Percentiles rank a stretch among this genome's conserved stretches.
phyloP scores from a whole-genome alignment of 2,888 invertebrate genomes.

The Ceramica pisi region DNA sequence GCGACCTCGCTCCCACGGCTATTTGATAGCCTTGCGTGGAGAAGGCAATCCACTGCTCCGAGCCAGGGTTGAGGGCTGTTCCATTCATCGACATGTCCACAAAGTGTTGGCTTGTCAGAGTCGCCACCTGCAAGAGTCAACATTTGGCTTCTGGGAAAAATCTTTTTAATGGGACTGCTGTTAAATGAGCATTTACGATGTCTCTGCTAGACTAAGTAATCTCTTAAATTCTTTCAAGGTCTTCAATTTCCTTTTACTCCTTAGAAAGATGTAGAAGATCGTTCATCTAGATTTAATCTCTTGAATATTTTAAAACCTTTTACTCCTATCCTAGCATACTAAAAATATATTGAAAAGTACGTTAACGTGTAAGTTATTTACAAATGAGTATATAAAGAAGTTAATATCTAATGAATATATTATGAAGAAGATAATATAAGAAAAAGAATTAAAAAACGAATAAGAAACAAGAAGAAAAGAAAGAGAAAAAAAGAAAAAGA shows the following conservation, averaged over 20 bases:
- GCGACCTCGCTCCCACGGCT: conserved; percentile 63
- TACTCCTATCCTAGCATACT: neutral
- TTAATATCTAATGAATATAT: no score
- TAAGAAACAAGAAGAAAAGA: no score
- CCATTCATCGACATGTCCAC: conserved; percentile 79
- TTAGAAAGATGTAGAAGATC: neutral
- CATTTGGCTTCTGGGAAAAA: no score
- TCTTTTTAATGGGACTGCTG: no score
- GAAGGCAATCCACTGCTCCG: conserved; percentile 77
- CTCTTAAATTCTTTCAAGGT: neutral
- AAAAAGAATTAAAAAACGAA: no score
- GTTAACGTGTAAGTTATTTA: no score
- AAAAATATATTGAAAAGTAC: neutral
- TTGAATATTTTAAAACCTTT: no score
- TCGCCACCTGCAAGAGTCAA: conserved; percentile 67
- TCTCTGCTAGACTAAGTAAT: neutral
- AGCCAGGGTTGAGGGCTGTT: conserved; percentile 76
- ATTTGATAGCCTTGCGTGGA: conserved; percentile 65
- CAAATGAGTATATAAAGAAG: no score
- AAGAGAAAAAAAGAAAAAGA: no score
- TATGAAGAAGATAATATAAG: no score
- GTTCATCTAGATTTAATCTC: neutral
- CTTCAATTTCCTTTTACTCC: neutral
- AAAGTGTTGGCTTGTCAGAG: conserved; percentile 71
- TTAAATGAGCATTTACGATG: neutral